Evolutionary conservation across 2,888 invertebrate genomes (phyloP).

Genomic region (Tetragnatha montana): DNA sequence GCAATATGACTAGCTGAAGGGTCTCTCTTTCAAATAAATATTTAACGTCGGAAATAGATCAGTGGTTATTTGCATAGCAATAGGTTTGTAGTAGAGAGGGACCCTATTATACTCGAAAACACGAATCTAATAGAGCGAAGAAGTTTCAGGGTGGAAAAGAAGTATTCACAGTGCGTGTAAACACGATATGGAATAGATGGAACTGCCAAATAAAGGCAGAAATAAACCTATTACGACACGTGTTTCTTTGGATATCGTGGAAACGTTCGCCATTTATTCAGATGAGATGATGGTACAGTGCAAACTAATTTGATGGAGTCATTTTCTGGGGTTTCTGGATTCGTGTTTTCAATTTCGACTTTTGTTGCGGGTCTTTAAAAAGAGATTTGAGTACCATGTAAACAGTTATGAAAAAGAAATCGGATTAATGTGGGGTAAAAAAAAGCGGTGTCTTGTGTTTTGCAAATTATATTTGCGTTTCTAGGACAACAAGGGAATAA

Average conservation of each 20-base stretch:
- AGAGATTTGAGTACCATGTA: constrained; percentile 11
- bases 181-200: constrained; percentile 31
- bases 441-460: constrained; percentile 34
- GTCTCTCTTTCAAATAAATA: constrained; percentile 50
- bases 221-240: constrained; percentile 32
- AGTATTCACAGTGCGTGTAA: constrained; percentile 46
- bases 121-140: constrained; percentile 9
- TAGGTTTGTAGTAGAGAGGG: constrained; percentile 20
- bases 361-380: constrained; percentile 45
- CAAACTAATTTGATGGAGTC: constrained; percentile 17
- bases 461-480: constrained; percentile 43
- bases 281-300: constrained; percentile 16
- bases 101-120: constrained; percentile 38
- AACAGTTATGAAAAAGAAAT: constrained; percentile 24
- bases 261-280: constrained; percentile 40
- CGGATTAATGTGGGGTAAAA: constrained; percentile 22
- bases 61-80: constrained; percentile 60
- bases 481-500: constrained; percentile 43
- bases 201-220: constrained; percentile 8
- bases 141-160: background rate
- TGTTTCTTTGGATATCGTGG: constrained; percentile 37
- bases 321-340: constrained; percentile 34
- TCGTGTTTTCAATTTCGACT: constrained; percentile 59
- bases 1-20: no score
- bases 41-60: constrained; percentile 55